Evolutionary conservation across 2,888 invertebrate species (phyloP), one percentile per base, ranked within the genome.

Genomic region (Ctenicera cuprea): DNA sequence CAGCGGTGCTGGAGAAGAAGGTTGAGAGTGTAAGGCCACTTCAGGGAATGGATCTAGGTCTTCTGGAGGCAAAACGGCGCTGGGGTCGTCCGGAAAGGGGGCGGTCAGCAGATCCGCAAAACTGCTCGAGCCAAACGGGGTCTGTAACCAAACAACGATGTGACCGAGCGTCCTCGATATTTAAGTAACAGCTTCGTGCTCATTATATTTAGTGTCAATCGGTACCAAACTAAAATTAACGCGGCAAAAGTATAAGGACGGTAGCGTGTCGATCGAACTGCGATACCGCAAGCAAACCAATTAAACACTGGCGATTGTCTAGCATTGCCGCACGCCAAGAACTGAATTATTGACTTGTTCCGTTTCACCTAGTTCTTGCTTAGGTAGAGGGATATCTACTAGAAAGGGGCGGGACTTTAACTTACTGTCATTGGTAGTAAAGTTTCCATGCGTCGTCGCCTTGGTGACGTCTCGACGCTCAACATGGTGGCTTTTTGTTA

Each of bases 41-140:
- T 93, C 93, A 77, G 92, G 92, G 85, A 93, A 93, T 33, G 93
- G 93, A 84, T 94, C 93, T 84, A 93, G 88, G 81, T 93, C 93
- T 86, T 93, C 93, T 84, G 93, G 91, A 57, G 82, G 82, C 72
- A 87, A 79, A 82, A 91, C 91, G 85, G 91, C 92, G 76, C 91
- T 90, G 77, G 92, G 91, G 86, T 93, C 94, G 88, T 92, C 92
- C 86, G 92, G 90, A 86, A 92, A 94, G 82, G 93, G 92, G 73
- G 92, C 92, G 85, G 92, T 93, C 85, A 94, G 90, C 87, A 94
- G 89, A 89, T 94, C 94, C 88, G 92, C 92, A 87, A 94, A 93
- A 88, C 92, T 93, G 87, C 90, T 90, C 88, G 93, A 91, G 89
- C 92, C 92, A 90, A 93, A 94, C 87, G 93, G 91, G 88, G 92